phyloP scores from a whole-genome alignment of 2,888 invertebrate species.

The Eupithecia exiguata region DNA sequence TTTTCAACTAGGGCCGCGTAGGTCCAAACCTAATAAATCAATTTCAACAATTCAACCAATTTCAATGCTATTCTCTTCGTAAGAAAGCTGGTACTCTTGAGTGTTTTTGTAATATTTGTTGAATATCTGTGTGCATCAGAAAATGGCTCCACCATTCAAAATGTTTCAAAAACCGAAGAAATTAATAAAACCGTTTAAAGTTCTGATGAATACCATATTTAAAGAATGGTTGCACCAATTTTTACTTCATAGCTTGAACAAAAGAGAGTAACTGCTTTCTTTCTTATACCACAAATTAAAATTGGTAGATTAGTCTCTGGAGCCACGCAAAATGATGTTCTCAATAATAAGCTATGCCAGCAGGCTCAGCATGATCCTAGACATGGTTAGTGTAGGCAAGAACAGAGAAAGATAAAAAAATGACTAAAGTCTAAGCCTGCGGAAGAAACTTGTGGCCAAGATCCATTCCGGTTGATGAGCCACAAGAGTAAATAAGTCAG shows the following conservation, averaged over 20 bases:
- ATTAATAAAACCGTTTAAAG: too few relatives aligned
- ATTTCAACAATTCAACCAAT: too few relatives aligned
- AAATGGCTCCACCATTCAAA: neutral
- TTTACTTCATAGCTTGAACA: neutral
- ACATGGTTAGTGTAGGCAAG: neutral
- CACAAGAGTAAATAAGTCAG: neutral
- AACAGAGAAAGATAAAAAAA: neutral
- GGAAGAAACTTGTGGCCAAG: neutral
- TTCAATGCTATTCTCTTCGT: neutral
- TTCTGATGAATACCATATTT: neutral
- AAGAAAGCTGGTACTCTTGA: neutral
- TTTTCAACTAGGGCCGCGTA: neutral
- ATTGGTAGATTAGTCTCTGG: neutral
- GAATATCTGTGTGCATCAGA: neutral
- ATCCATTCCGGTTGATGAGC: neutral
- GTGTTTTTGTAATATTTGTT: neutral
- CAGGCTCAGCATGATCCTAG: neutral
- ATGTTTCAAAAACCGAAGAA: neutral
- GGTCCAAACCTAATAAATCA: neutral
- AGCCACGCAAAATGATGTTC: neutral
- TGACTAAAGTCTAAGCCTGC: neutral
- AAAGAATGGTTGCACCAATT: neutral
- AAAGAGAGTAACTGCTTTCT: too few relatives aligned
- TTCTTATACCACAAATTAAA: neutral
- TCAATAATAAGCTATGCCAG: neutral